Evolutionary conservation across 2,888 invertebrate genomes (phyloP), one percentile per base, ranked within the genome.

Genomic region (Acrobasis repandana): DNA sequence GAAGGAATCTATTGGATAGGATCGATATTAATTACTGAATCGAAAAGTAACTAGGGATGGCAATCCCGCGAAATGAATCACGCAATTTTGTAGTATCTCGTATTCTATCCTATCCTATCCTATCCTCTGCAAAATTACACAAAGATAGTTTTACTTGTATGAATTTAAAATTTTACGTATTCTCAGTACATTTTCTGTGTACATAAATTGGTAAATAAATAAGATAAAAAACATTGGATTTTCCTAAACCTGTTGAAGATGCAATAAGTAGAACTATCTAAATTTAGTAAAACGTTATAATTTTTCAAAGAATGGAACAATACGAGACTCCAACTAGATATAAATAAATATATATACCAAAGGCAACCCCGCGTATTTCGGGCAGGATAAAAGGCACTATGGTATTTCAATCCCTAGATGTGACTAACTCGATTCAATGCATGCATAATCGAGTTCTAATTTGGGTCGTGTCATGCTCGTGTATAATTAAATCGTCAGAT

Each of bases 401-500:
- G n/a, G 5, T 5, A 11, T 43, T 38, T 43, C 43, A 43, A 43
- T 43, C 43, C 43, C 43, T 43, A 43, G 11, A 54, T 38, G 54
- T 43, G 38, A 38, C 52, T 52, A 52, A 49, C 50, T 59, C 58
- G 51, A 51, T 33, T 46, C 20, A 46, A 51, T 59, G 51, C 59
- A 59, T 59, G 59, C 59, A 52, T 59, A 59, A 59, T 51, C 15
- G 59, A 59, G 51, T 46, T 51, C 46, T 51, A 59, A 59, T 52
- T 59, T 33, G 51, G 51, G 59, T 51, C 50, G 59, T 51, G 59
- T 59, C 59, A 59, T 59, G 51, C 51, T 43, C 51, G 43, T 51
- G 43, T 46, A 59, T 59, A 59, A 59, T 59, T 59, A 59, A 59
- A 59, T 59, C 59, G 36, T 43, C 59, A 28, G 51, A 59, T 58